Evolutionary conservation across 2,888 invertebrate species (phyloP), one percentile per base, ranked within the genome.

Genomic region (Ceramica pisi): DNA sequence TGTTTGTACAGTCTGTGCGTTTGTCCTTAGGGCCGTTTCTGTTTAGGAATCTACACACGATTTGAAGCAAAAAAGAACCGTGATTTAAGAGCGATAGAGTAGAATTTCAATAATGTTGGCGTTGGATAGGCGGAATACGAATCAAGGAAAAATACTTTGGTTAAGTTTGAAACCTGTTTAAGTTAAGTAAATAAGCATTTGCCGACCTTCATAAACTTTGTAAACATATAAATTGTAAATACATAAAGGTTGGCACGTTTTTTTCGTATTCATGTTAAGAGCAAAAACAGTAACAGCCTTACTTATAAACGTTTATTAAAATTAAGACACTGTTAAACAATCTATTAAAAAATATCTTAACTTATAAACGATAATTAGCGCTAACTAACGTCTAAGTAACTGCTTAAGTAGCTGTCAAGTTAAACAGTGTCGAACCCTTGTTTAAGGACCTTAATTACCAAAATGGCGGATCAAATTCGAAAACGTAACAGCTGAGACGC

Each of bases 111-210:
- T 71, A 55, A 41, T 48, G 16, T 59, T 48, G 12, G 41, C 6
- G n/a, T 51, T 50, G 26, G 26, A 56, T 76, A 67, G 61, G 35
- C 10, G 26, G 61, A 55, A 60, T 51, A 74, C 21, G 38, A 61
- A 60, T 81, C 66, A 44, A 79, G 81, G 68, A 75, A 84, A 81
- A 81, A 76, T 63, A 66, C 46, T 64, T 53, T 63, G 63, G 53
- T 55, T 67, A 67, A 67, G 59, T 75, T 76, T 79, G 53, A 74
- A 70, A 72, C 66, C 60, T 80, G 56, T 70, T 72, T 75, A 61
- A 69, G 57, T 67, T 78, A 44, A 75, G 57, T 81, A 69, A 70
- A 71, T 59, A 73, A 19, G 7, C 16, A 60, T 76, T 67, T 67
- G 51, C 62, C 21, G 74, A 71, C 82, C 76, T 73, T 81, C 65